Evolutionary conservation across 2,888 invertebrate species (phyloP), one percentile per base, ranked within the genome.

Genomic region (Lepeophtheirus nordmannii): DNA sequence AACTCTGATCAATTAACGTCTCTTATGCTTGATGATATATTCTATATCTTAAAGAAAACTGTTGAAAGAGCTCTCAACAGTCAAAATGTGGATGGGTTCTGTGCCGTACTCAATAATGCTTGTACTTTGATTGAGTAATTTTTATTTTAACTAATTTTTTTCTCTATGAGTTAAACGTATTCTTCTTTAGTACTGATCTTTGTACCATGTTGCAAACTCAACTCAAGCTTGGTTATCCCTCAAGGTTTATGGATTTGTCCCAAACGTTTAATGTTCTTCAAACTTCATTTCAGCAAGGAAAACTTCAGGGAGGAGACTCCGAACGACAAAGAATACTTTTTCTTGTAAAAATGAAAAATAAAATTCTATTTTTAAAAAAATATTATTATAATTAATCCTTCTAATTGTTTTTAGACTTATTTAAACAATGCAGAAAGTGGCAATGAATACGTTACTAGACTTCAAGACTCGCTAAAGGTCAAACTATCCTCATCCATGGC

Each of bases 11-110:
- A 68, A 70, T 63, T 76, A 40, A 85, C 85, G 1, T 92, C 93
- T 2, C 93, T 90, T 70, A 85, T 98, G 80, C 88, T 97, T 0
- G 98, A 98, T 75, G 97, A 98, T 76, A 87, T 94, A 0, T 97
- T 97, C 78, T 98, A 91, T 75, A 92, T 98, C 70, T 84, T 96
- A 2, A 85, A 92, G 72, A 97, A 97, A 78, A 91, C 93, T 72
- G 87, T 96, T 11, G 14, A 20, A 14, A 46, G 63, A 10, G 86
- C 91, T n/a, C 80, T 93, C 70, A 85, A 87, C 9, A 89, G 88
- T 70, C 87, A 88, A 73, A 93, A 89, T 74, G 82, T 96, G 68
- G 96, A 97, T 77, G 96, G 93, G 64, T 86, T 90, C 59, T 98
- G 98, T 79, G 94, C 91, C 1, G 89, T 93, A 71, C 84, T 98